Conservation (phyloP, 2,797 vertebrate species). For the Eulemur mongoz region DNA sequence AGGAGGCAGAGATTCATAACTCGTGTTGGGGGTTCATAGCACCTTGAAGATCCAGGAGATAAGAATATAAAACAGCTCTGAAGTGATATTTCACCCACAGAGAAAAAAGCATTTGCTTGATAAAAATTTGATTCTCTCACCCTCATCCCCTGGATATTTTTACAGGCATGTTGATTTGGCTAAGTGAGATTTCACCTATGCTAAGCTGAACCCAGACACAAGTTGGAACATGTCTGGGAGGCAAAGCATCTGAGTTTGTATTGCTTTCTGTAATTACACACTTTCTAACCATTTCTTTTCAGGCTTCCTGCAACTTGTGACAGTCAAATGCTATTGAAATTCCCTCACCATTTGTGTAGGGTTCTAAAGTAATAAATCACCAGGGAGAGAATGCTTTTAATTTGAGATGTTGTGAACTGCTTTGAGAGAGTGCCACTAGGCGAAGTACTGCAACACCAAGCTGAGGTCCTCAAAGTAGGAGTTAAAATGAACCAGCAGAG, state of each 20-base stretch:
- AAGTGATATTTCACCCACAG: conserved; percentile 22
- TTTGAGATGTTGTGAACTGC: conserved; percentile 35
- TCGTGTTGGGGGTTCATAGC: not conserved
- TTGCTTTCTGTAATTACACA: conserved; percentile 14
- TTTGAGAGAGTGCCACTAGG: not conserved
- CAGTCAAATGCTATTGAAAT: conserved; percentile 23
- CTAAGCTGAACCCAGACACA: conserved; percentile 30
- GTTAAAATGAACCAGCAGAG: not conserved
- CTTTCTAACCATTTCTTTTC: conserved; percentile 7
- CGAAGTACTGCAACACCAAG: conserved; percentile 3
- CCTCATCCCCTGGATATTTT: conserved; percentile 38
- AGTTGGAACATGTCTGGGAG: conserved; percentile 28
- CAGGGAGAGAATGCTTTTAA: conserved; percentile 37
- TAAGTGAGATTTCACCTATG: conserved; percentile 51
- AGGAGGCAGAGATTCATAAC: not conserved
- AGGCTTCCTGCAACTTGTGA: conserved; percentile 33
- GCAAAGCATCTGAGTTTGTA: not conserved
- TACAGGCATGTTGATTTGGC: conserved; percentile 37
- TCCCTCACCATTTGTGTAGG: conserved; percentile 8
- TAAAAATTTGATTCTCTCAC: conserved; percentile 41
- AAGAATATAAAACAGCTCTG: not conserved
- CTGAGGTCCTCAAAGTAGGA: conserved; percentile 21
- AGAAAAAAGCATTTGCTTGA: conserved; percentile 38
- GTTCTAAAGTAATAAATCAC: conserved; percentile 54
- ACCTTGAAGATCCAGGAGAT: not conserved